A percentile compares a stretch with the other conserved stretches of the same genome.
Conservation (phyloP, 2,797 vertebrate species). For the Numenius phaeopus region DNA sequence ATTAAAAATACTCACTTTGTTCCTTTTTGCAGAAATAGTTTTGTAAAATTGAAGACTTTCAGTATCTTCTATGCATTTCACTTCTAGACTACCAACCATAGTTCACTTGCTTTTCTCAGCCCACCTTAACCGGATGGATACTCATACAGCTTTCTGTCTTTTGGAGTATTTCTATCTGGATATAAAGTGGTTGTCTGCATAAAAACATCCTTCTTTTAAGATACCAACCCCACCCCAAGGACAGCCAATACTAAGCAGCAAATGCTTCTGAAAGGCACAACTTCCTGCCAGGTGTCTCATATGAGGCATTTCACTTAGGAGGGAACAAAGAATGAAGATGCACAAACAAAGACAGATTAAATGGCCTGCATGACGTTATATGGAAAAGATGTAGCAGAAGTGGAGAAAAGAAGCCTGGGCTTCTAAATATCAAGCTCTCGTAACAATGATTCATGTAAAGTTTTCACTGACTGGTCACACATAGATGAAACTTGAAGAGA, state of each 20-base stretch:
- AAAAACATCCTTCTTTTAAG: background rate
- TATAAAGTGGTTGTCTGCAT: background rate
- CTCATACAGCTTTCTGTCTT: background rate
- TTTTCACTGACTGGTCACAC: background rate
- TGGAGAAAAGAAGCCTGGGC: background rate
- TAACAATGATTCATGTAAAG: background rate
- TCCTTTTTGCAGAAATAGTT: background rate
- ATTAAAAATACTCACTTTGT: background rate
- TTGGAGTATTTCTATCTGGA: background rate
- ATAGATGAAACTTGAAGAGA: background rate
- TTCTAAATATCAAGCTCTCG: background rate
- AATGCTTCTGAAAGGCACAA: background rate
- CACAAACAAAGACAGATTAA: background rate
- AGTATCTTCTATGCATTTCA: fast-evolving
- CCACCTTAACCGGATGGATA: background rate
- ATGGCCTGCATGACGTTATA: background rate
- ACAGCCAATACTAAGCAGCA: background rate
- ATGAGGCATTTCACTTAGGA: background rate
- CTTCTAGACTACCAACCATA: background rate
- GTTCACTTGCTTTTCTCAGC: background rate
- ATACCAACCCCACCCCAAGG: background rate
- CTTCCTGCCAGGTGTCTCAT: background rate
- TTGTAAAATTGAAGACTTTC: background rate
- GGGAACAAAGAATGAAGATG: background rate
- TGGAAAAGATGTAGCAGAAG: background rate